phyloP scores from a whole-genome alignment of 2,888 invertebrate genomes.

The Anoncus sp. region DNA sequence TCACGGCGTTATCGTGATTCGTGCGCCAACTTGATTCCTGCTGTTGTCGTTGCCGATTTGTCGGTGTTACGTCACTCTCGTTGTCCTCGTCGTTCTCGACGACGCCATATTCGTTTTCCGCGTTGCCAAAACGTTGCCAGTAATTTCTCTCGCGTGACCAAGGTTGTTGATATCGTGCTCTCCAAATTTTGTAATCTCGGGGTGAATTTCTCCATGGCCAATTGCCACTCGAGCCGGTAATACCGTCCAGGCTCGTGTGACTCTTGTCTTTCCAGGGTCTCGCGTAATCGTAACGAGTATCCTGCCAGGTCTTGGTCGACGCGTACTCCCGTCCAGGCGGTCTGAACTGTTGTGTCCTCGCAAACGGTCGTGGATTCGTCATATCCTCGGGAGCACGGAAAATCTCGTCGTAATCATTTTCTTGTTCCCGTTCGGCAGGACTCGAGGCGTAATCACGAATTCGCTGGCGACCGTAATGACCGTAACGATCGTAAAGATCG shows the following conservation, averaged over 20 bases:
- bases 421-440: slow-evolving; percentile 14
- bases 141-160: slow-evolving; percentile 58
- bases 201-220: slow-evolving; percentile 67
- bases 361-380: slow-evolving; percentile 48
- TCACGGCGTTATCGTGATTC: slow-evolving; percentile 11
- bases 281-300: slow-evolving; percentile 66
- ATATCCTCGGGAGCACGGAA: slow-evolving; percentile 39
- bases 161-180: slow-evolving; percentile 56
- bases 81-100: slow-evolving; percentile 30
- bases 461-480: slow-evolving; percentile 54
- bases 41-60: slow-evolving; percentile 41
- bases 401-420: slow-evolving; percentile 53
- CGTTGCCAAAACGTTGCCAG: slow-evolving; percentile 41
- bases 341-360: slow-evolving; percentile 66
- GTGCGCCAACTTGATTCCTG: slow-evolving; percentile 32
- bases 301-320: slow-evolving; percentile 70
- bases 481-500: slow-evolving; percentile 62
- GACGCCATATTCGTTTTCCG: slow-evolving; percentile 49
- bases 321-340: slow-evolving; percentile 67
- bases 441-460: slow-evolving; percentile 50
- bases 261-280: slow-evolving; percentile 66
- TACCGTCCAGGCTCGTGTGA: slow-evolving; percentile 41
- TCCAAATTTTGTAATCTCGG: slow-evolving; percentile 65
- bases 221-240: slow-evolving; percentile 41
- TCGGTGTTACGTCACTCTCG: slow-evolving; percentile 20